phyloP scores from a whole-genome alignment of 2,888 invertebrate genomes.

The Philaethria dido region DNA sequence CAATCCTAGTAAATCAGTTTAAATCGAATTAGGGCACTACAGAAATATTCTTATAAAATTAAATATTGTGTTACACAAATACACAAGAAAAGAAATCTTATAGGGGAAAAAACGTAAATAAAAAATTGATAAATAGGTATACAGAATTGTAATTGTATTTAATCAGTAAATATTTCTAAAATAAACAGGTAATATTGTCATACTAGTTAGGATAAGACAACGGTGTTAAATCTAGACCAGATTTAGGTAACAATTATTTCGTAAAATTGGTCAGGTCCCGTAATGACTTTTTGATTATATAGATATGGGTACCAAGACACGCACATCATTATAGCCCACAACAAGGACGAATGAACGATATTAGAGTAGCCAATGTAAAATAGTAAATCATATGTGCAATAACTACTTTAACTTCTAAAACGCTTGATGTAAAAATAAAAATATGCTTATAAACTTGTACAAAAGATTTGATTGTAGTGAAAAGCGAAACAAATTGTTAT shows the following conservation, averaged over 20 bases:
- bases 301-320: slow-evolving; percentile 28
- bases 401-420: neutral
- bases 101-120: no score
- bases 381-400: neutral
- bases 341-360: slow-evolving; percentile 35
- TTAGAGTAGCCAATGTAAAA: slow-evolving; percentile 16
- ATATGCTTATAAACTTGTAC: neutral
- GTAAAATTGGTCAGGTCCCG: slow-evolving; percentile 2
- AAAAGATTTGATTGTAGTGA: neutral
- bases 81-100: neutral
- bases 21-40: slow-evolving; percentile 37
- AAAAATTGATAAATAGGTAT: no score
- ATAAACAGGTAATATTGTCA: no score
- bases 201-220: no score
- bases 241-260: neutral
- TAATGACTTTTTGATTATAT: slow-evolving; percentile 44
- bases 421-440: neutral
- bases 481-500: neutral
- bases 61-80: neutral
- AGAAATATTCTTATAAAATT: slow-evolving; percentile 32
- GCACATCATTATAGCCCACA: slow-evolving; percentile 30
- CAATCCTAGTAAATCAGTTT: slow-evolving; percentile 38
- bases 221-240: neutral
- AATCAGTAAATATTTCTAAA: neutral
- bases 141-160: no score